Percentiles rank a stretch among this genome's conserved stretches.
These are phyloP conservation scores for Drosophila pandora DNA, from an alignment of 1,140 invertebrate genomes.

Conservation along the genomic window DNA sequence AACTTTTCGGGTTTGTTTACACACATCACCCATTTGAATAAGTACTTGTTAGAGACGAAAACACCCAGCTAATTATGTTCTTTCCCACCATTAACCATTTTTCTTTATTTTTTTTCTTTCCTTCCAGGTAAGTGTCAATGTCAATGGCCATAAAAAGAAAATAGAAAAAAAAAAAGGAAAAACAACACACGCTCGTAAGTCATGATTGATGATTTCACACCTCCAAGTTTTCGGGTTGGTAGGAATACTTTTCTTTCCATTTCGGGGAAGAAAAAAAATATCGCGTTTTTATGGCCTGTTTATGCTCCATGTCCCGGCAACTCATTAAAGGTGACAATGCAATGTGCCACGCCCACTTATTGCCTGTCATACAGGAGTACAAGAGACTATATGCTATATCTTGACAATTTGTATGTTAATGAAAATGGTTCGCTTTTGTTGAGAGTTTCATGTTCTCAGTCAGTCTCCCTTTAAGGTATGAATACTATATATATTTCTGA, in stretches of 20 bases:
- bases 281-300: constrained; percentile 73
- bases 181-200: constrained; percentile 44
- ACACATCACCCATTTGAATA: neutral
- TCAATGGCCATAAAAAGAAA: constrained; percentile 38
- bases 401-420: constrained; percentile 35
- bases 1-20: neutral
- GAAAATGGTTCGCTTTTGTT: constrained; percentile 19
- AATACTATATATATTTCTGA: neutral
- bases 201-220: constrained; percentile 53
- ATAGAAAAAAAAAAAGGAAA: constrained; percentile 14
- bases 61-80: constrained; percentile 28
- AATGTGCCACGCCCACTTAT: constrained; percentile 62
- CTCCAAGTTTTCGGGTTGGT: constrained; percentile 25
- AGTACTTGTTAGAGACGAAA: neutral
- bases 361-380: constrained; percentile 50
- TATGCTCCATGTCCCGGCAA: constrained; percentile 63
- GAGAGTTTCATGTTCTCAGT: neutral
- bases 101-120: constrained; percentile 15
- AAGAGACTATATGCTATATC: neutral
- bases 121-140: constrained; percentile 70
- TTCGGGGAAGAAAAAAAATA: constrained; percentile 14
- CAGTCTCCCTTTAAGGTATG: neutral
- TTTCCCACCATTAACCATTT: constrained; percentile 26
- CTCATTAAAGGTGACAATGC: constrained; percentile 80
- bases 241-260: neutral